Evolutionary conservation across 2,113 vertebrate genomes (phyloP).

Genomic region (Piaya cayana): DNA sequence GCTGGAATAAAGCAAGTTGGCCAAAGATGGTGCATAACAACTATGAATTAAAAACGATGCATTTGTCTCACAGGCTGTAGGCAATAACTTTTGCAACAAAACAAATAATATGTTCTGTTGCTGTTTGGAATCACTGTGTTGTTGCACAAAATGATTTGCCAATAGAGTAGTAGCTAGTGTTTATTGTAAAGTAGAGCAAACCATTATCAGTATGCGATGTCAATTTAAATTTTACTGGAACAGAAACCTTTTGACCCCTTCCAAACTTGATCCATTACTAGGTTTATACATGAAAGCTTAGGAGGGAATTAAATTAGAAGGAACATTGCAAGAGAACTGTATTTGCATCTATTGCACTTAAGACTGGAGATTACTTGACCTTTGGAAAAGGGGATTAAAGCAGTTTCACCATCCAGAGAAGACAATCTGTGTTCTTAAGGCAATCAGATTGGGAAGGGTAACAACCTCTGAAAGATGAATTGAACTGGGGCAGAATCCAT

Average conservation of each 20-base stretch:
- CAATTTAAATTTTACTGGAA: conserved; percentile 76
- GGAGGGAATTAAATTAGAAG: conserved; percentile 76
- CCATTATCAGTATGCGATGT: conserved; percentile 57
- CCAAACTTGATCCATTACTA: conserved; percentile 73
- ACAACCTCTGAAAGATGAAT: conserved; percentile 60
- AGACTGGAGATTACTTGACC: conserved; percentile 75
- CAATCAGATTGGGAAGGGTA: conserved; percentile 67
- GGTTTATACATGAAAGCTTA: conserved; percentile 69
- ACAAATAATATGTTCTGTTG: not conserved
- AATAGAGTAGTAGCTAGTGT: conserved; percentile 13
- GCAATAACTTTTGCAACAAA: conserved; percentile 22
- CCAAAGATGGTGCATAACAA: not conserved
- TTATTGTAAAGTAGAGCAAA: conserved; percentile 57
- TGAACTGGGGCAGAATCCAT: conserved; percentile 47
- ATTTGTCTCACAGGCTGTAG: not conserved
- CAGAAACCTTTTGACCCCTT: conserved; percentile 69
- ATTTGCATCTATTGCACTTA: conserved; percentile 78
- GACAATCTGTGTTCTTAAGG: conserved; percentile 64
- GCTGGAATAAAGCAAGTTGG: conserved; percentile 27
- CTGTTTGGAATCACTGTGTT: not conserved
- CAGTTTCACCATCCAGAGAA: conserved; percentile 70
- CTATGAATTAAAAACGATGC: not conserved
- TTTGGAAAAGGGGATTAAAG: conserved; percentile 69
- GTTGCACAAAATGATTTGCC: conserved; percentile 21
- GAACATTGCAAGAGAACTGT: conserved; percentile 60